Evolutionary conservation across 2,113 vertebrate species (phyloP).

Genomic region (Sinocyclocheilus anophthalmus): DNA sequence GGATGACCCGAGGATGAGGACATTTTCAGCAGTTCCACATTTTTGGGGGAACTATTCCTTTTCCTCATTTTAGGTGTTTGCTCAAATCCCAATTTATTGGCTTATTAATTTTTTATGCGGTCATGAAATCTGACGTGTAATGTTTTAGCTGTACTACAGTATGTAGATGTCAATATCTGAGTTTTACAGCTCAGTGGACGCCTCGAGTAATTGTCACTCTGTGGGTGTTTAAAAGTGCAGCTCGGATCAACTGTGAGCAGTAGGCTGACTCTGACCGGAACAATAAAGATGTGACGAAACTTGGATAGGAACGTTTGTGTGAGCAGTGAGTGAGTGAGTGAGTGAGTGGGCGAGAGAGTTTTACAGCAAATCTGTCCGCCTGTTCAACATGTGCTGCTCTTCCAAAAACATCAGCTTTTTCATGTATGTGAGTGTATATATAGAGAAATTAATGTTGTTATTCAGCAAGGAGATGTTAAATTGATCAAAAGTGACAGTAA

Average conservation of each 20-base stretch:
- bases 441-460: not conserved
- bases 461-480: not conserved
- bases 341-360: slow-evolving; percentile 7
- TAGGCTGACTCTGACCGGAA: not conserved
- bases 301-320: not conserved
- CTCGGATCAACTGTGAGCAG: not conserved
- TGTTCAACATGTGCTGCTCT: not conserved
- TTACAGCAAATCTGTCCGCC: not conserved
- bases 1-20: not conserved
- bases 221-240: slow-evolving; percentile 5
- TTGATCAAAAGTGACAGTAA: not conserved
- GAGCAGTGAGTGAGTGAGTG: not conserved
- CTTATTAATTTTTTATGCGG: not conserved
- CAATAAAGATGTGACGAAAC: not conserved
- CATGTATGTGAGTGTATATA: not conserved
- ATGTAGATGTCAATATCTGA: slow-evolving; percentile 11
- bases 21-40: not conserved
- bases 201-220: slow-evolving; percentile 3
- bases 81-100: not conserved
- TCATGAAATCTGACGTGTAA: not conserved
- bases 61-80: not conserved
- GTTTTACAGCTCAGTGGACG: not conserved
- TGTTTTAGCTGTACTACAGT: not conserved
- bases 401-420: not conserved
- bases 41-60: too few species aligned